phyloP scores from a whole-genome alignment of 2,888 invertebrate species.

The Neocrepidodera transversa region DNA sequence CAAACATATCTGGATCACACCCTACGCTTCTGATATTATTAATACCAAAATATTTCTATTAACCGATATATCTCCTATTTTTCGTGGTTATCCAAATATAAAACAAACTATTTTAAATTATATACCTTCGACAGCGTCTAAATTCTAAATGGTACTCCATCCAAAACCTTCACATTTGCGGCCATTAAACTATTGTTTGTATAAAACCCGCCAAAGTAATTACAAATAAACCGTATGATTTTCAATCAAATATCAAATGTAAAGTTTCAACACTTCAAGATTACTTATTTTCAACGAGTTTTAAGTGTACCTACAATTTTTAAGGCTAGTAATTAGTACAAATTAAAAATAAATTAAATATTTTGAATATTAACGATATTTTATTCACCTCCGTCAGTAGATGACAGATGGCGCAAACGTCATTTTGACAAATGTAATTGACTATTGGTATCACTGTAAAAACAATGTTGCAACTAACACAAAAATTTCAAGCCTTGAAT shows the following conservation, averaged over 20 bases:
- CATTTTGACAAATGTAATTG: neutral
- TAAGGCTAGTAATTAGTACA: conserved; percentile 12
- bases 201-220: conserved; percentile 45
- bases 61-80: neutral
- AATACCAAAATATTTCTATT: neutral
- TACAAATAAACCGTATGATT: conserved; percentile 7
- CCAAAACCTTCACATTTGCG: conserved; percentile 55
- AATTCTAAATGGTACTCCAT: conserved; percentile 52
- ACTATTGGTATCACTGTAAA: neutral
- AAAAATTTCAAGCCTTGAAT: neutral
- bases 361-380: conserved; percentile 31
- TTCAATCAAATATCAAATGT: conserved; percentile 4
- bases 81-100: neutral
- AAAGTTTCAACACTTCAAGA: neutral
- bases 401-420: conserved; percentile 25
- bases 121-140: conserved; percentile 46
- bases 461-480: neutral
- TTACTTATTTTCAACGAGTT: neutral
- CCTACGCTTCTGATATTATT: conserved; percentile 15
- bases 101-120: conserved; percentile 24
- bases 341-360: conserved; percentile 21
- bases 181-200: conserved; percentile 54
- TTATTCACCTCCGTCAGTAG: conserved; percentile 2
- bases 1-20: conserved; percentile 37
- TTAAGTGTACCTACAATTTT: neutral